These are phyloP conservation scores for Protobothrops mucrosquamatus DNA, from an alignment of 2,113 vertebrate genomes.

Conservation along the genomic window DNA sequence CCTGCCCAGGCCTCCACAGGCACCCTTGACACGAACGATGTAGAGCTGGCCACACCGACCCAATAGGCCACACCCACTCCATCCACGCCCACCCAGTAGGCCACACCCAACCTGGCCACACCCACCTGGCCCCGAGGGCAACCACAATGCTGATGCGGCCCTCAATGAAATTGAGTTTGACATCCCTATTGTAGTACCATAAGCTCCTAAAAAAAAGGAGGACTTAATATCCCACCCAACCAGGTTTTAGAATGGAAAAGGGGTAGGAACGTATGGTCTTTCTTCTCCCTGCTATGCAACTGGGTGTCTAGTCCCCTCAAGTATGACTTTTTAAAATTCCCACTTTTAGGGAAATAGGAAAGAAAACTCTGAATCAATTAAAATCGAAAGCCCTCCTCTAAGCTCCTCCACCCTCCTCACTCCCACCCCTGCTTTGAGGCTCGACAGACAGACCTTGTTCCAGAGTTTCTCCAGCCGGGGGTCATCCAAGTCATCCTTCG, in stretches of 20 bases:
- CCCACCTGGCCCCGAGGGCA: too few species aligned
- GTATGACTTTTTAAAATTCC: too few species aligned
- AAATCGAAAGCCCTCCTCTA: neutral
- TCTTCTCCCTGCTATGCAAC: neutral
- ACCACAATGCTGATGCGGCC: too few species aligned
- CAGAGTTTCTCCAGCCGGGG: constrained; percentile 92
- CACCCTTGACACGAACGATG: too few species aligned
- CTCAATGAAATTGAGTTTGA: too few species aligned
- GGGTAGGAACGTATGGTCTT: neutral
- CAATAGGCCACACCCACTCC: too few species aligned
- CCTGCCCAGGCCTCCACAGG: too few species aligned
- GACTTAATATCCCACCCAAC: neutral
- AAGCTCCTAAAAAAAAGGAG: neutral
- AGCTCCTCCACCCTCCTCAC: too few species aligned
- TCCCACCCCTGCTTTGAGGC: neutral
- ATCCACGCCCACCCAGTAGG: too few species aligned
- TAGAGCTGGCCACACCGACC: too few species aligned
- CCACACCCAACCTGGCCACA: too few species aligned
- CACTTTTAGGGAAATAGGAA: neutral
- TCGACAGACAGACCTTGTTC: constrained; percentile 81
- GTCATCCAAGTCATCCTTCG: constrained; percentile 84
- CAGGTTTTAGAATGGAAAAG: neutral
- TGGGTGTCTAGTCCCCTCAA: neutral
- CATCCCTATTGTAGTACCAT: neutral
- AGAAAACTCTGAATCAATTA: neutral